A percentile compares a stretch with the other conserved stretches of the same genome.
These are phyloP conservation scores for Diplodus puntazzo DNA, from an alignment of 2,797 vertebrate species.

Conservation along the genomic window DNA sequence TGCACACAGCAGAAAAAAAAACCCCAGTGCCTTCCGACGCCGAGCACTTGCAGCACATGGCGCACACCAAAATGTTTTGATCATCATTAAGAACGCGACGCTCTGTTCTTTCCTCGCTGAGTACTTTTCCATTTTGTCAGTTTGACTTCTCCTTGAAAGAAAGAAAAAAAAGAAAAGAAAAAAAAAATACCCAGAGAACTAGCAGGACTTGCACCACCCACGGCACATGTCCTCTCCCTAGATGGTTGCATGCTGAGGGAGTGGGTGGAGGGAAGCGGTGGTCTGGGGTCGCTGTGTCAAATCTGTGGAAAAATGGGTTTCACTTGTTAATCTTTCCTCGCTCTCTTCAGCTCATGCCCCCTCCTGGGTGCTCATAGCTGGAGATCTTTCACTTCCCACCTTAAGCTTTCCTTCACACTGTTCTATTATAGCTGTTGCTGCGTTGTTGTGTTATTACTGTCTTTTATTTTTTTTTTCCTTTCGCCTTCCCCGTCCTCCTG, in stretches of 20 bases:
- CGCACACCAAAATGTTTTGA: constrained; percentile 23
- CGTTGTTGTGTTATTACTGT: constrained; percentile 54
- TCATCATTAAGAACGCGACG: constrained; percentile 32
- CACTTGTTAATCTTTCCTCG: constrained; percentile 69
- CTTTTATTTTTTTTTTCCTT: constrained; percentile 35
- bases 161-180: not conserved
- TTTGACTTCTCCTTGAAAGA: constrained; percentile 36
- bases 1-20: not conserved
- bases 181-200: constrained; percentile 17
- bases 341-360: constrained; percentile 57
- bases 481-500: constrained; percentile 36
- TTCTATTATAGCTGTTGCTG: constrained; percentile 63
- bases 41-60: constrained; percentile 18
- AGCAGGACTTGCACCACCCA: constrained; percentile 47
- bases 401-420: constrained; percentile 67
- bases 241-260: constrained; percentile 53
- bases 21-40: constrained; percentile 24
- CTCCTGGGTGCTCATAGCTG: constrained; percentile 58
- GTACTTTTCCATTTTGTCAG: constrained; percentile 37
- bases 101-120: constrained; percentile 24
- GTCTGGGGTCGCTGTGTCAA: constrained; percentile 66
- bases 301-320: constrained; percentile 71
- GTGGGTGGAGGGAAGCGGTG: constrained; percentile 66
- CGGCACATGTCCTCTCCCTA: constrained; percentile 52
- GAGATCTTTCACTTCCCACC: constrained; percentile 72